Base-by-base conservation (phyloP, 2,113 vertebrate genomes). In the Tylochromis polylepis region DNA sequence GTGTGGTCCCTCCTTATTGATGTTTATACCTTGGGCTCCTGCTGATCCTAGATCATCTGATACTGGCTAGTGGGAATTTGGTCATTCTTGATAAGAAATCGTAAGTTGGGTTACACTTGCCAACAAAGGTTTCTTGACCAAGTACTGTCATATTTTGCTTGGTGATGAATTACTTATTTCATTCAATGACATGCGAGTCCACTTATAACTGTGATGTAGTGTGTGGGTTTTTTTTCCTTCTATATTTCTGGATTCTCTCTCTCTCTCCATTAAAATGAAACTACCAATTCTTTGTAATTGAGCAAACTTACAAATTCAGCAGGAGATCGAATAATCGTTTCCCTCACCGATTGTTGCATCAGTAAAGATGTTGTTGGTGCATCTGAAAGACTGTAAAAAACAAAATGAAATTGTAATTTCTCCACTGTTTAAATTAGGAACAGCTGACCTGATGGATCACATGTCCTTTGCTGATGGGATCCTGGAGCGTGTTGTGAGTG, bases 341-440 rank as follows among this genome's bases (percentile, higher is more conserved):
- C 34, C 34, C 20, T 38, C 20, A 38, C 60, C n/a, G 20, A 38
- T 22, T 5, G 11, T 67, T 24, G 12, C 0, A 8, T 46, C 38
- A 46, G 14, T 75, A 75, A 75, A 49, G 24, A 29, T 75, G 24
- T 18, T 29, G 24, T 41, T 51, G 10, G 43, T 77, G 24, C 24
- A 31, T 24, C 14, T 24, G 8, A 43, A 70, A 43, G n/a, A 43
- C n/a, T 70, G 41, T 49, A 11, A 49, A 49, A 72, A 20, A 53
- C 18, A 16, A 8, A 8, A 8, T 8, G 8, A 55, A n/a, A 55
- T n/a, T 51, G 7, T 4, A 11, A 27, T 67, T 67, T 67, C 62
- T 67, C 34, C 41, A 67, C 3, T 41, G n/a, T 70, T 70, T 70
- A 70, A 70, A 41, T 70, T 41, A 41, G 62, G 36, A 67, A 67